Evolutionary conservation across 2,113 vertebrate species (phyloP).

Genomic region (Otocyon megalotis): DNA sequence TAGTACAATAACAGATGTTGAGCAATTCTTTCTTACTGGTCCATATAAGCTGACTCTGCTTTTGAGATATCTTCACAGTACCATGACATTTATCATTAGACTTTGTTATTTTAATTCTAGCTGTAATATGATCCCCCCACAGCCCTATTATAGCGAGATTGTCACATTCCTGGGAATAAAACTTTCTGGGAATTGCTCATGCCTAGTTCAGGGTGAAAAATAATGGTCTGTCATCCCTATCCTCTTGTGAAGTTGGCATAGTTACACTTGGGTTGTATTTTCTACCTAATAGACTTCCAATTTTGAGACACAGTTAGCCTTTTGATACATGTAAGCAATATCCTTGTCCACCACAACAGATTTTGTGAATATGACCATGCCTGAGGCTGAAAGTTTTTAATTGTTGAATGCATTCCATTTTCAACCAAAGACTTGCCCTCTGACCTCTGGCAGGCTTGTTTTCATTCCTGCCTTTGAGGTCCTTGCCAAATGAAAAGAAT

Average conservation of each 20-base stretch:
- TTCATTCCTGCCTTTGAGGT: not conserved
- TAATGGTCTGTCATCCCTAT: not conserved
- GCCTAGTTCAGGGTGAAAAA: not conserved
- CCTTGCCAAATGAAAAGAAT: conserved; percentile 50
- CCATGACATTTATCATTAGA: conserved; percentile 46
- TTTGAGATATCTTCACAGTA: conserved; percentile 9
- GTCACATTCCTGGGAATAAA: conserved; percentile 16
- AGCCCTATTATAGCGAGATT: not conserved
- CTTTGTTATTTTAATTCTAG: conserved; percentile 50
- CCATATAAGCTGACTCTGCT: not conserved
- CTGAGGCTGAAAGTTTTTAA: conserved; percentile 39
- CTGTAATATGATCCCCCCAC: not conserved
- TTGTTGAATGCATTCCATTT: conserved; percentile 47
- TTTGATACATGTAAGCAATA: conserved; percentile 15
- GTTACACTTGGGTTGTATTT: conserved; percentile 45
- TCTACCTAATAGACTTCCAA: conserved; percentile 28
- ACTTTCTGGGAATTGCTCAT: conserved; percentile 28
- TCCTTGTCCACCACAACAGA: conserved; percentile 19
- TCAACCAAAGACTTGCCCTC: conserved; percentile 24
- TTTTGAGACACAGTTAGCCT: conserved; percentile 51
- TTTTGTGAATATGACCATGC: not conserved
- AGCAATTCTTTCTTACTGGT: conserved; percentile 32
- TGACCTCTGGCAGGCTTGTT: not conserved
- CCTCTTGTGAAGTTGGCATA: not conserved
- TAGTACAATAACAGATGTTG: conserved; percentile 24